These are phyloP conservation scores for Momotus momota DNA, from an alignment of 2,797 vertebrate species.

Conservation along the genomic window DNA sequence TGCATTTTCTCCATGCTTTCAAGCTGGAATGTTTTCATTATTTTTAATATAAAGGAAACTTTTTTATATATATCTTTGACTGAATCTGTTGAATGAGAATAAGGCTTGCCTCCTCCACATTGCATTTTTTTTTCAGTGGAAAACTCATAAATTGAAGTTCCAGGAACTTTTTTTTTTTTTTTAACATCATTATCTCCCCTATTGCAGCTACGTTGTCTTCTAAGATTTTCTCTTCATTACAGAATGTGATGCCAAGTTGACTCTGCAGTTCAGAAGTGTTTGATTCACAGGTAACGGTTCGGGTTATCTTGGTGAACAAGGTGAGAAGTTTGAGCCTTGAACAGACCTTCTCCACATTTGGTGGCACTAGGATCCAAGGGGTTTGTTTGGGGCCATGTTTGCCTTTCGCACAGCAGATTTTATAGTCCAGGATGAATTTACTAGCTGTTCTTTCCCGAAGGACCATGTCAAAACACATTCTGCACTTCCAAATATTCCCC, in stretches of 20 bases:
- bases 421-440: neutral
- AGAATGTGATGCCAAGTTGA: neutral
- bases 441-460: neutral
- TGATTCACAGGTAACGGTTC: neutral
- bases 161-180: neutral
- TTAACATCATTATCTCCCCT: neutral
- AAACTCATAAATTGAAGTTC: neutral
- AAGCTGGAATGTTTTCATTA: slow-evolving; percentile 34
- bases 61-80: neutral
- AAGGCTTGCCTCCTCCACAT: neutral
- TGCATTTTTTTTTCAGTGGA: neutral
- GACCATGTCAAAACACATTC: neutral
- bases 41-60: slow-evolving; percentile 31
- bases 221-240: neutral
- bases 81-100: neutral
- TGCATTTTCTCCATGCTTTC: slow-evolving; percentile 20
- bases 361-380: neutral
- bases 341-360: neutral
- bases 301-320: neutral
- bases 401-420: neutral
- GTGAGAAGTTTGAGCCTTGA: neutral
- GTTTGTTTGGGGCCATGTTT: neutral
- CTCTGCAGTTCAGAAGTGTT: neutral
- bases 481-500: neutral
- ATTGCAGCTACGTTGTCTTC: neutral